Conservation (phyloP, 2,113 vertebrate species). For the Orthonyx spaldingii region DNA sequence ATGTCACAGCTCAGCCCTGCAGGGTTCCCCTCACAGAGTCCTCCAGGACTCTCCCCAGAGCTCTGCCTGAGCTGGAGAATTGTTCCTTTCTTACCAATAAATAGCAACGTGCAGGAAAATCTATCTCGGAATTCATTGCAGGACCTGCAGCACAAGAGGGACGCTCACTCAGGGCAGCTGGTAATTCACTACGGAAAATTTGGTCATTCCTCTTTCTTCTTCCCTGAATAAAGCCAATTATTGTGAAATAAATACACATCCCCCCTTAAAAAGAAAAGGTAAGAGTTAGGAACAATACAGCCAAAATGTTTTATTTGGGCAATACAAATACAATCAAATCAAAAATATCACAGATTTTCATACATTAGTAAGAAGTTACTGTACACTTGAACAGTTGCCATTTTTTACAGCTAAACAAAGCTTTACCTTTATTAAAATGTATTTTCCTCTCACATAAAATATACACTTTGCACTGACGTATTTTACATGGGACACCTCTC, state of each 20-base stretch:
- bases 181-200: accelerated
- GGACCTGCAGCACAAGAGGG: not conserved
- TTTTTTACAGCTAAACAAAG: conserved; percentile 67
- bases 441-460: conserved; percentile 71
- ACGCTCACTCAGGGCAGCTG: not conserved
- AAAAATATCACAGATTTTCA: conserved; percentile 66
- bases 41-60: not conserved
- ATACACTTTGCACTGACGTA: conserved; percentile 68
- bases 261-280: not conserved
- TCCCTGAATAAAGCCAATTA: not conserved
- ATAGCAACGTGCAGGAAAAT: not conserved
- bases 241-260: not conserved
- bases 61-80: not conserved
- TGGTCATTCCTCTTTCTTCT: not conserved
- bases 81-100: not conserved
- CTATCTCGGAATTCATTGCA: not conserved
- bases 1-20: not conserved
- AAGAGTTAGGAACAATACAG: conserved; percentile 56
- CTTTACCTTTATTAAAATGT: conserved; percentile 71
- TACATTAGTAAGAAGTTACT: conserved; percentile 74
- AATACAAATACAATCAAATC: conserved; percentile 71
- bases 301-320: conserved; percentile 68
- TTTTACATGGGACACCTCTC: conserved; percentile 65
- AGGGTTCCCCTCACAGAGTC: not conserved
- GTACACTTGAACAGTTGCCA: conserved; percentile 67